Conservation (phyloP, 2,797 vertebrate species). For the Rhabdophis nuchalis region DNA sequence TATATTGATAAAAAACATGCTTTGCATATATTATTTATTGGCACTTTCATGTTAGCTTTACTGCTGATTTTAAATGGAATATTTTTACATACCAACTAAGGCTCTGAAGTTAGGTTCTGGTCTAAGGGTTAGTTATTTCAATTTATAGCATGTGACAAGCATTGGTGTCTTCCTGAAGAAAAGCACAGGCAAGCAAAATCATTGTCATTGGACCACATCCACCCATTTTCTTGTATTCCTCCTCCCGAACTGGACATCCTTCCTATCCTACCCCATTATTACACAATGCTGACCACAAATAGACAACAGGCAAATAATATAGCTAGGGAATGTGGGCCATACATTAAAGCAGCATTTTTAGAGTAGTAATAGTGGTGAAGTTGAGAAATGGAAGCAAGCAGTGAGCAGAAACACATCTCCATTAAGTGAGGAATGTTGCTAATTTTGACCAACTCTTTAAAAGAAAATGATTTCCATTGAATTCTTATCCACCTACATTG, state of each 20-base stretch:
- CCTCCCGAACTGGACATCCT: background rate
- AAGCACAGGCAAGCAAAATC: slow-evolving; percentile 38
- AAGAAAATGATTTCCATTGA: background rate
- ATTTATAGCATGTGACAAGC: slow-evolving; percentile 43
- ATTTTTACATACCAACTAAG: slow-evolving; percentile 75
- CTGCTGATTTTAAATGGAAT: slow-evolving; percentile 71
- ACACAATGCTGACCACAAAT: slow-evolving; percentile 19
- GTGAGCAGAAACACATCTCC: background rate
- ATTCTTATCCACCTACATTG: background rate
- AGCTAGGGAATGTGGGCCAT: slow-evolving; percentile 58
- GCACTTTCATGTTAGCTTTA: slow-evolving; percentile 73
- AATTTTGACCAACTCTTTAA: background rate
- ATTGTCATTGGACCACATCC: slow-evolving; percentile 40
- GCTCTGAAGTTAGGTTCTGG: slow-evolving; percentile 61
- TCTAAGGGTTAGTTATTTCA: slow-evolving; percentile 63
- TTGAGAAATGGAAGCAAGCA: background rate
- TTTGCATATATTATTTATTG: slow-evolving; percentile 80
- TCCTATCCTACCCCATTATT: background rate
- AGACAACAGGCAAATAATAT: slow-evolving; percentile 50
- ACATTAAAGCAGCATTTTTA: background rate
- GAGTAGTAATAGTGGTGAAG: background rate
- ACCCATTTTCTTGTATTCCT: slow-evolving; percentile 22
- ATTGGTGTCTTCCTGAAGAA: background rate
- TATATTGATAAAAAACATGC: slow-evolving; percentile 72
- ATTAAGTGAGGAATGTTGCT: background rate